phyloP scores from a whole-genome alignment of 2,888 invertebrate species.

The Phengaris arion region DNA sequence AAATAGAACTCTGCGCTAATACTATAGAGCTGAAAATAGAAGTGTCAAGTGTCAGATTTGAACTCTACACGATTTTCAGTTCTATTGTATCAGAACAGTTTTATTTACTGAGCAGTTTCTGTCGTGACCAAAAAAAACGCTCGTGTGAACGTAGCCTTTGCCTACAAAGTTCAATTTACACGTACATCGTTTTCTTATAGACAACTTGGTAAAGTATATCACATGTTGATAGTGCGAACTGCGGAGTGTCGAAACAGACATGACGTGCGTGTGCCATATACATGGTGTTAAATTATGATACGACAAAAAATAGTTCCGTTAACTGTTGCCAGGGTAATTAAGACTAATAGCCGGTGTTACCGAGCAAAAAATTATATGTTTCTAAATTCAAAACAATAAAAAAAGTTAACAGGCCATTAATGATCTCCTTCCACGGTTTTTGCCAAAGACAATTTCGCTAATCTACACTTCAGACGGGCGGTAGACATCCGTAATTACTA shows the following conservation, averaged over 20 bases:
- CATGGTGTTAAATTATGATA: constrained; percentile 2
- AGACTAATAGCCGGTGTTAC: background rate
- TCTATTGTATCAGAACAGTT: too few species aligned
- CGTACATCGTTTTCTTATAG: too few species aligned
- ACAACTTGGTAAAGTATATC: too few species aligned
- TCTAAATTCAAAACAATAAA: constrained; percentile 3
- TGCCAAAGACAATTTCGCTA: constrained; percentile 2
- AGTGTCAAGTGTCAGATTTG: too few species aligned
- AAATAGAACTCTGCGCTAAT: too few species aligned
- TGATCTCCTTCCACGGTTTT: constrained; percentile 3
- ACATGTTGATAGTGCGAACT: background rate
- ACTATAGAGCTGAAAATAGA: too few species aligned
- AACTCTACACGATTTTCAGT: too few species aligned
- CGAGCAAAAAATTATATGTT: background rate
- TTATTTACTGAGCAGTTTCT: too few species aligned
- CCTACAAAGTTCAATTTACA: too few species aligned
- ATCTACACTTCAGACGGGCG: background rate
- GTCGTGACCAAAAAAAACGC: too few species aligned
- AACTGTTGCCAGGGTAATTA: background rate
- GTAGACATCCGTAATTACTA: constrained; percentile 8
- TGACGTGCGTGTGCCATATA: background rate
- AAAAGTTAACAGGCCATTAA: background rate
- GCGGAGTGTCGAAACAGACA: background rate
- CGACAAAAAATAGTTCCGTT: constrained; percentile 5
- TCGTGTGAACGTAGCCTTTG: too few species aligned